Conservation (phyloP, 1,140 invertebrate genomes). For the Halotydeus destructor region DNA sequence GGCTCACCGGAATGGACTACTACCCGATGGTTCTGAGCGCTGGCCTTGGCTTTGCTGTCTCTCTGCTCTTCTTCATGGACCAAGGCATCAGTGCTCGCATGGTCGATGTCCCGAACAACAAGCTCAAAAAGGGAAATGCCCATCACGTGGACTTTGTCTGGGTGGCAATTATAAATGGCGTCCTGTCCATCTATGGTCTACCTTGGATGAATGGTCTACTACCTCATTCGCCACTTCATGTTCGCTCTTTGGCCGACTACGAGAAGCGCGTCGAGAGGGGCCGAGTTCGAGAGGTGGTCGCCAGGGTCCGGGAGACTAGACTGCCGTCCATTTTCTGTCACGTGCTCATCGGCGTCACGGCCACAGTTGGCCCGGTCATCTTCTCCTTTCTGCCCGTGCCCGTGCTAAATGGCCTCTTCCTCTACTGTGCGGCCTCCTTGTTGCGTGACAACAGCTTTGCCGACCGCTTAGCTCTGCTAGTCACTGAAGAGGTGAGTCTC, state of each 20-base stretch:
- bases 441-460: neutral
- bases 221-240: conserved; percentile 10
- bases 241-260: conserved; percentile 7
- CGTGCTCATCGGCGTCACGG: neutral
- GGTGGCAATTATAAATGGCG: neutral
- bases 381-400: neutral
- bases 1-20: too few relatives aligned
- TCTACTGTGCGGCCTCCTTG: neutral
- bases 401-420: neutral
- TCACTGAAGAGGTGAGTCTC: neutral
- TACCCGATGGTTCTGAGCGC: too few relatives aligned
- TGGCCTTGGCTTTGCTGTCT: conserved; percentile 31
- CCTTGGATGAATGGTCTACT: conserved; percentile 13
- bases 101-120: conserved; percentile 30
- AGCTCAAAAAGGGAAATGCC: conserved; percentile 15
- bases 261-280: conserved; percentile 21
- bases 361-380: neutral
- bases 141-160: conserved; percentile 9
- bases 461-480: too few relatives aligned
- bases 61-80: conserved; percentile 33
- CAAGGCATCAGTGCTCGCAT: conserved; percentile 32
- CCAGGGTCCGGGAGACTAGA: neutral
- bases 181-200: conserved; percentile 6
- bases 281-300: neutral
- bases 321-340: neutral